These are phyloP conservation scores for Apis dorsata DNA, from an alignment of 1,140 invertebrate genomes.

Conservation along the genomic window DNA sequence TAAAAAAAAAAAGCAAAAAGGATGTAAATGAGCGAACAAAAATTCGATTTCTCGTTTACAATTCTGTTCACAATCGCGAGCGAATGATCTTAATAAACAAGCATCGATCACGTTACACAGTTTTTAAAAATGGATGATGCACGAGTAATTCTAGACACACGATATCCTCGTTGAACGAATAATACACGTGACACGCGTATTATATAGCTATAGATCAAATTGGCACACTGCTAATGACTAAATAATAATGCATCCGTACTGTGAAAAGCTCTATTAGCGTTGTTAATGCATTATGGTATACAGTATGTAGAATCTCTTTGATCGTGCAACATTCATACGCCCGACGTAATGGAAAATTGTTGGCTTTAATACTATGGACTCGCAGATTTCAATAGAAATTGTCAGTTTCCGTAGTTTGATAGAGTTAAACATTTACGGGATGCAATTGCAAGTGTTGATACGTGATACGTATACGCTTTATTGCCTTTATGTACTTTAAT, in stretches of 20 bases:
- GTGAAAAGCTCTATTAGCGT: constrained; percentile 65
- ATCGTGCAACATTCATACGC: constrained; percentile 32
- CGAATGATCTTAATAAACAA: constrained; percentile 12
- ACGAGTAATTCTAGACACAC: constrained; percentile 1
- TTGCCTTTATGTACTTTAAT: not conserved
- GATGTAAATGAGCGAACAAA: not conserved
- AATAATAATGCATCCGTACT: constrained; percentile 54
- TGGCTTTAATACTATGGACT: constrained; percentile 23
- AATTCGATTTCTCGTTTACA: not conserved
- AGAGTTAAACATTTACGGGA: not conserved
- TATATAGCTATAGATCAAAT: constrained; percentile 54
- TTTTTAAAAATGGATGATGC: constrained; percentile 4
- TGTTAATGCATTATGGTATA: constrained; percentile 61
- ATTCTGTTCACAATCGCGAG: not conserved
- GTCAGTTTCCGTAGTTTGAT: not conserved
- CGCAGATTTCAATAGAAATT: constrained; percentile 10
- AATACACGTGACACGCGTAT: constrained; percentile 44
- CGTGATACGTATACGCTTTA: not conserved
- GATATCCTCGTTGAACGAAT: constrained; percentile 25
- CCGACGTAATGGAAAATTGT: constrained; percentile 41
- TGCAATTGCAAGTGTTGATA: not conserved
- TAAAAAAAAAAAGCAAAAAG: not conserved
- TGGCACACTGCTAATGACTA: constrained; percentile 59
- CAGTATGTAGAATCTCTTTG: constrained; percentile 34
- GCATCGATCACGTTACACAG: not conserved